Evolutionary conservation across 2,113 vertebrate species (phyloP), one percentile per base, ranked within the genome.

Genomic region (Melanerpes aurifrons): DNA sequence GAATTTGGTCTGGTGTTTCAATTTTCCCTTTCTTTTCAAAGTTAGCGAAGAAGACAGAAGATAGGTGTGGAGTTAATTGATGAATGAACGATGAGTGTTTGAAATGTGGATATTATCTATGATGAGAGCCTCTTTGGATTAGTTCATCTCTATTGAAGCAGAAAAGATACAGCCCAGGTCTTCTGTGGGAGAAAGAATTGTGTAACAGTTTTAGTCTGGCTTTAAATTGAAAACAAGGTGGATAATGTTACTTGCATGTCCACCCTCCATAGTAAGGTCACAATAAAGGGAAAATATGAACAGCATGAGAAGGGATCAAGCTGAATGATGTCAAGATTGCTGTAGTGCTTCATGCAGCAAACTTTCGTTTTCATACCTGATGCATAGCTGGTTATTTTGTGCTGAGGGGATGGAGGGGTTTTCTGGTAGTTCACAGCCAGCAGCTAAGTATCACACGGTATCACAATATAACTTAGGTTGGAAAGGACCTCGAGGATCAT

Each of bases 71-170:
- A 90, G 81, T 91, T 92, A 90, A 78, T 63, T 78, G 75, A 6
- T 58, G 67, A 69, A 86, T 94, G 82, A 78, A 93, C 86, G 71
- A 93, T 21, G 73, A 90, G 53, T 43, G 45, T 73, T 86, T 83
- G 71, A 61, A 74, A n/a, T 24, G 45, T 45, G 22, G 48, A 74
- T 81, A 18, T n/a, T 11, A 66, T 76, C 87, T 73, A 3, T 75
- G 77, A 69, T 74, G 57, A 77, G 32, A 72, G 17, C 48, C 48
- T 87, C 53, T 86, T 81, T 47, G 76, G 79, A 86, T 94, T 90
- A 91, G 79, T 94, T 95, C 56, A 26, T 71, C 43, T 91, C 82
- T 83, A 3, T 2, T 83, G 91, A 90, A 95, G 92, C 84, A 93
- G 78, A 92, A 88, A 74, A 9, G 20, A 48, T 28, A 47, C 28